These are phyloP conservation scores for Serranus cabrilla DNA, from an alignment of 2,797 vertebrate species.

Conservation along the genomic window DNA sequence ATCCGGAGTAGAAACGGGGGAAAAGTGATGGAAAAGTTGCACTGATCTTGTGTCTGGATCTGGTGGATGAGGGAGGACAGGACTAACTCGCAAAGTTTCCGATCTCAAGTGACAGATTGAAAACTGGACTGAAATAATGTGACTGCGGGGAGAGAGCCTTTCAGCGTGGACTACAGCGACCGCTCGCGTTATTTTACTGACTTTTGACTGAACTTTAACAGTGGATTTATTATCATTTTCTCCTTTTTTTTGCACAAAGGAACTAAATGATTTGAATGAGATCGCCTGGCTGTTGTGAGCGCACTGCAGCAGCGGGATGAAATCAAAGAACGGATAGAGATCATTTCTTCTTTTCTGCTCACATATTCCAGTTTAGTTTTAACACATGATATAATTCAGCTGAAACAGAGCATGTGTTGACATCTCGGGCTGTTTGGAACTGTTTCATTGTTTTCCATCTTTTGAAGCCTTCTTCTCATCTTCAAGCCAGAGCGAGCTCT, in stretches of 20 bases:
- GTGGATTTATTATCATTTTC: constrained; percentile 52
- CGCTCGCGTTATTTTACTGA: constrained; percentile 35
- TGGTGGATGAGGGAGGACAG: constrained; percentile 67
- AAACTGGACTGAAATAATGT: constrained; percentile 79
- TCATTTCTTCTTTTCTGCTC: constrained; percentile 23
- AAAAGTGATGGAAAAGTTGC: constrained; percentile 82
- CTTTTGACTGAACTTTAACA: constrained; percentile 43
- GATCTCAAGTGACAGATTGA: constrained; percentile 73
- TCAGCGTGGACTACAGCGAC: constrained; percentile 47
- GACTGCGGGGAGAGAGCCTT: constrained; percentile 57
- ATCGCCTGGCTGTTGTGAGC: constrained; percentile 50
- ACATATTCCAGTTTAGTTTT: constrained; percentile 17
- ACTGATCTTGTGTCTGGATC: constrained; percentile 63
- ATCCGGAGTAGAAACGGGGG: constrained; percentile 30
- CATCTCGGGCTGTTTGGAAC: constrained; percentile 9
- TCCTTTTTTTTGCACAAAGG: constrained; percentile 51
- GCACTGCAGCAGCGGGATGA: constrained; percentile 70
- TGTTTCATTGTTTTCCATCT: not conserved
- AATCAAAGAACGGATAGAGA: constrained; percentile 59
- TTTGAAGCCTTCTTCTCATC: constrained; percentile 9
- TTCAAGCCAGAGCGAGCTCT: constrained; percentile 21
- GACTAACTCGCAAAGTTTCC: constrained; percentile 75
- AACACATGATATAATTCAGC: constrained; percentile 30
- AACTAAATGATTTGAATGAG: constrained; percentile 61
- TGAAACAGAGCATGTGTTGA: constrained; percentile 43